Percentiles rank a stretch among this genome's conserved stretches.
Conservation (phyloP, 2,113 vertebrate genomes). For the Corythaeola cristata region DNA sequence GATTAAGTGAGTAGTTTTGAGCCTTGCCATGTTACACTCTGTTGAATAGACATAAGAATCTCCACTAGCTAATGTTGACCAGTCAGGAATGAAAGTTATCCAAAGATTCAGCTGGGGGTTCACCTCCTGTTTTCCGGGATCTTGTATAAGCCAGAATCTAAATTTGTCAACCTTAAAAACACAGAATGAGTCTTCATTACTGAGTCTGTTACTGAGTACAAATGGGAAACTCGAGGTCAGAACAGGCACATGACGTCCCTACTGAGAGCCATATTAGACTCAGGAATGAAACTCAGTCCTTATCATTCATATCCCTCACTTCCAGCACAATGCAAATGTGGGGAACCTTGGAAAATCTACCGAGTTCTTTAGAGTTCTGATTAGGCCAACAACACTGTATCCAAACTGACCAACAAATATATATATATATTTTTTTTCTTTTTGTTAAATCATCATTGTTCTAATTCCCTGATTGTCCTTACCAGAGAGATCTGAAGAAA, state of each 20-base stretch:
- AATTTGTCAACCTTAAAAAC: neutral
- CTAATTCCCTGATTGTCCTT: neutral
- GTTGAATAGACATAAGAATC: neutral
- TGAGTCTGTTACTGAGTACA: neutral
- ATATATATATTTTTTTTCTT: neutral
- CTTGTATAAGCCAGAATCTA: neutral
- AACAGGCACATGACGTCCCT: neutral
- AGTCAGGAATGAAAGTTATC: neutral
- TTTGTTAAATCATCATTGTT: neutral
- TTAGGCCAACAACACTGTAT: neutral
- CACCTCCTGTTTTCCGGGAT: neutral
- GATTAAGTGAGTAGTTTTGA: neutral
- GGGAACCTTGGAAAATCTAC: neutral
- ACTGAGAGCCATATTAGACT: neutral
- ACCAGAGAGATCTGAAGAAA: neutral
- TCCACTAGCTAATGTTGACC: neutral
- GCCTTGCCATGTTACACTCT: neutral
- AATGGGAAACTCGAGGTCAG: neutral
- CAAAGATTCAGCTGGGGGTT: neutral
- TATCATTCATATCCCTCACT: neutral
- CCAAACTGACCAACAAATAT: neutral
- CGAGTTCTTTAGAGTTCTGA: neutral
- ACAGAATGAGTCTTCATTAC: neutral
- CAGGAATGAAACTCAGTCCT: neutral
- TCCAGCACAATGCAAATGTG: neutral